These are phyloP conservation scores for Corapipo altera DNA, from an alignment of 2,113 vertebrate species.

Conservation along the genomic window DNA sequence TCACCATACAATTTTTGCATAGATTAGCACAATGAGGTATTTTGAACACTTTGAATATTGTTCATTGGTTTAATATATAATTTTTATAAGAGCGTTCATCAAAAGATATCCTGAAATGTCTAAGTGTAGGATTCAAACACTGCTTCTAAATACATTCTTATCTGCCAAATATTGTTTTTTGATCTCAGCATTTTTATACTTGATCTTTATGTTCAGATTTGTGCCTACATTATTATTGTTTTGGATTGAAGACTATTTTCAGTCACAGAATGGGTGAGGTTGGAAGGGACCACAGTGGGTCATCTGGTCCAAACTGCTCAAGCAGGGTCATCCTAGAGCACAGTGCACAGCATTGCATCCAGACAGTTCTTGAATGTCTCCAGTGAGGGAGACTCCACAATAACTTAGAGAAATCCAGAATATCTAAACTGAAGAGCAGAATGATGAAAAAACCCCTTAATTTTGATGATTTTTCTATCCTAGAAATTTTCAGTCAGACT, in stretches of 20 bases:
- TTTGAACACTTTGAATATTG: neutral
- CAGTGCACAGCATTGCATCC: neutral
- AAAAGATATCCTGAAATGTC: neutral
- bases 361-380: neutral
- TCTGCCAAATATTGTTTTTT: neutral
- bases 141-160: neutral
- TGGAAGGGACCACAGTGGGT: neutral
- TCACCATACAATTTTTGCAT: neutral
- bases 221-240: neutral
- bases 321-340: neutral
- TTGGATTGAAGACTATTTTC: neutral
- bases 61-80: neutral
- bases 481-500: neutral
- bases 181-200: neutral
- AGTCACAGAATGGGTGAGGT: neutral
- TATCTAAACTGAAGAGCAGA: neutral
- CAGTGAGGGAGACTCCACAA: neutral
- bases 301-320: neutral
- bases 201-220: neutral
- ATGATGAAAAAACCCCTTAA: neutral
- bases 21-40: neutral
- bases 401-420: neutral
- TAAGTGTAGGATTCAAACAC: neutral
- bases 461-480: neutral
- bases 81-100: neutral